Percentiles rank a stretch among this genome's conserved stretches.
phyloP scores from a whole-genome alignment of 2,113 vertebrate species.

The Eleginops maclovinus region DNA sequence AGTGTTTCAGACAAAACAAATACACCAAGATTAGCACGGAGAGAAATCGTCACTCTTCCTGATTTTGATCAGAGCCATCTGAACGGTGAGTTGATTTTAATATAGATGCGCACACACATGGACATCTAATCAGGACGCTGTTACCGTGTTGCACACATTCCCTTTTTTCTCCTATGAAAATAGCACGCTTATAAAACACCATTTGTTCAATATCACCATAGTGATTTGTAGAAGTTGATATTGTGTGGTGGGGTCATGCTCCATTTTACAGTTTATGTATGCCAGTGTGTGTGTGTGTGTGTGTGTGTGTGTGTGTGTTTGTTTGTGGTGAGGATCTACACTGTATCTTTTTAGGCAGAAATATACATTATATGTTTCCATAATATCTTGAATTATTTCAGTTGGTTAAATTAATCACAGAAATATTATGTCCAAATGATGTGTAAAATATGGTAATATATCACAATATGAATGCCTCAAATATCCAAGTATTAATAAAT shows the following conservation, averaged over 20 bases:
- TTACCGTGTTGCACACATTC: constrained; percentile 14
- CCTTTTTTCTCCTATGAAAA: constrained; percentile 28
- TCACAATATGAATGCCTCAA: neutral
- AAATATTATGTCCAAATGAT: neutral
- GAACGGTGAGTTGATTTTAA: constrained; percentile 81
- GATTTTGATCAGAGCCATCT: constrained; percentile 71
- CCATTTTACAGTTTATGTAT: neutral
- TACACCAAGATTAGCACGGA: constrained; percentile 60
- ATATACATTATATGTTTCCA: neutral
- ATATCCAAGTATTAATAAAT: neutral
- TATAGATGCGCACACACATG: constrained; percentile 77
- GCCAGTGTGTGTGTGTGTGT: neutral
- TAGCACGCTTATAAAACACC: constrained; percentile 11
- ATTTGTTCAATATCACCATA: constrained; percentile 27
- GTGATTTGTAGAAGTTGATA: constrained; percentile 29
- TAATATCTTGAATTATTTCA: neutral
- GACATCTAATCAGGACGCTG: constrained; percentile 43
- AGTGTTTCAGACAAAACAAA: constrained; percentile 72
- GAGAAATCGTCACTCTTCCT: constrained; percentile 70
- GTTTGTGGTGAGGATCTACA: neutral
- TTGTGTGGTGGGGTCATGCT: neutral
- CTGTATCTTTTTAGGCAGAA: too few species aligned
- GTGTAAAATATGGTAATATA: too few species aligned
- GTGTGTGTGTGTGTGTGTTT: neutral
- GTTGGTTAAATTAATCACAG: neutral